phyloP scores from a whole-genome alignment of 2,888 invertebrate genomes.

The Ellobium chinense region DNA sequence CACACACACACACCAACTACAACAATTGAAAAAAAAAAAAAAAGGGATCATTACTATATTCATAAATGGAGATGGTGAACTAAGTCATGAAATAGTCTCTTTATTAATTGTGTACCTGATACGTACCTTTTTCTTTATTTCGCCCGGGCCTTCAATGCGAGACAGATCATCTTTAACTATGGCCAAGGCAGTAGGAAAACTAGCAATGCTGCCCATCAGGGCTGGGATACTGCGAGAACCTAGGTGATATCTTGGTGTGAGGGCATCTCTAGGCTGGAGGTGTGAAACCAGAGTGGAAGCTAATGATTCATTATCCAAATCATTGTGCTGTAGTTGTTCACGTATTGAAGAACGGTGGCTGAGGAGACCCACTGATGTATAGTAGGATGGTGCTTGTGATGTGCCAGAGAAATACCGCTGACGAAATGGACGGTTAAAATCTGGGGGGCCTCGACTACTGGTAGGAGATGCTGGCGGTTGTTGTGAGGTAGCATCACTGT shows the following conservation, averaged over 20 bases:
- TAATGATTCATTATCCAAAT: conserved; percentile 41
- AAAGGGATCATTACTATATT: no score
- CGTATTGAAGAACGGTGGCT: conserved; percentile 31
- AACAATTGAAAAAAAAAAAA: no score
- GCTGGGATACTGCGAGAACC: conserved; percentile 35
- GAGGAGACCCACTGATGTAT: conserved; percentile 23
- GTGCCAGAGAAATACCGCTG: conserved; percentile 18
- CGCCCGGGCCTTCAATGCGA: conserved; percentile 16
- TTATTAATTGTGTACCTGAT: no score
- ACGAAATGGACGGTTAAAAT: conserved; percentile 23
- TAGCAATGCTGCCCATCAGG: conserved; percentile 35
- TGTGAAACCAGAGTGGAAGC: conserved; percentile 39
- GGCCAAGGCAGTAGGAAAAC: conserved; percentile 38
- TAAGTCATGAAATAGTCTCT: no score
- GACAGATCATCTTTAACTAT: conserved; percentile 42
- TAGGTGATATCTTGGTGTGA: conserved; percentile 29
- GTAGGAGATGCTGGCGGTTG: neutral
- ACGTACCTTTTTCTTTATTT: conserved; percentile 21
- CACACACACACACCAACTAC: no score
- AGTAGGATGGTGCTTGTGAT: conserved; percentile 37
- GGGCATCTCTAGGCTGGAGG: conserved; percentile 36
- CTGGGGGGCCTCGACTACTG: conserved; percentile 1
- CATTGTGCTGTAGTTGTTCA: conserved; percentile 32
- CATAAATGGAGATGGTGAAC: no score
- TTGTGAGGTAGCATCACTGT: neutral